Conservation (phyloP, 1,140 invertebrate genomes). For the Helicoverpa zea region DNA sequence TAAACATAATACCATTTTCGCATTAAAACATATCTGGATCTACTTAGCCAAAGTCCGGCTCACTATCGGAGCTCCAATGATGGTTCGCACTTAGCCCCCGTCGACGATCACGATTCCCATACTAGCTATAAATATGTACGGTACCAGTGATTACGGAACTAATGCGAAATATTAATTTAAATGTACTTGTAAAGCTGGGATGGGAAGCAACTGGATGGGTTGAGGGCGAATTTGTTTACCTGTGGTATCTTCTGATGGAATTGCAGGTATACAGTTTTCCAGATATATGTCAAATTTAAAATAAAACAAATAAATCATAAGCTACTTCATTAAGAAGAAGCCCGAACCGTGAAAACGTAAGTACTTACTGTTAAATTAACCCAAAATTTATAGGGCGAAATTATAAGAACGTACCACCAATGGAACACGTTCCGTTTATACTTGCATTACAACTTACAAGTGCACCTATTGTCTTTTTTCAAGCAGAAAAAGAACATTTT, state of each 20-base stretch:
- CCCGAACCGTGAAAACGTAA: too few relatives aligned
- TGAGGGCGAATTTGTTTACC: neutral
- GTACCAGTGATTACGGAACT: constrained; percentile 50
- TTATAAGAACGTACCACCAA: too few relatives aligned
- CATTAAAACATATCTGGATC: constrained; percentile 25
- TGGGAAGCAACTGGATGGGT: neutral
- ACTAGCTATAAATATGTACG: constrained; percentile 50
- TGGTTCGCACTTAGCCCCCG: constrained; percentile 45
- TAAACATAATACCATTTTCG: constrained; percentile 20
- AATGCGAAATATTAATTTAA: constrained; percentile 59
- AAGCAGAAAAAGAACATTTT: neutral
- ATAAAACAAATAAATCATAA: too few relatives aligned
- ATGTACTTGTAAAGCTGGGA: constrained; percentile 20
- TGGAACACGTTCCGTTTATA: neutral
- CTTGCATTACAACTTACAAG: too few relatives aligned
- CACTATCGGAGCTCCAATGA: constrained; percentile 39
- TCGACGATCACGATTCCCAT: constrained; percentile 47
- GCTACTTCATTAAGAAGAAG: too few relatives aligned
- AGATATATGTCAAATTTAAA: too few relatives aligned
- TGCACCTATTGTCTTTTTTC: too few relatives aligned
- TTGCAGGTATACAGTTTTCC: too few relatives aligned
- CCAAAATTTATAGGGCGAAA: too few relatives aligned
- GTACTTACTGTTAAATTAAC: too few relatives aligned
- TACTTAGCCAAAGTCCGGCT: constrained; percentile 41
- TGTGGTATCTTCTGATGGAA: too few relatives aligned